These are phyloP conservation scores for Sesia apiformis DNA, from an alignment of 2,888 invertebrate genomes.

Conservation along the genomic window DNA sequence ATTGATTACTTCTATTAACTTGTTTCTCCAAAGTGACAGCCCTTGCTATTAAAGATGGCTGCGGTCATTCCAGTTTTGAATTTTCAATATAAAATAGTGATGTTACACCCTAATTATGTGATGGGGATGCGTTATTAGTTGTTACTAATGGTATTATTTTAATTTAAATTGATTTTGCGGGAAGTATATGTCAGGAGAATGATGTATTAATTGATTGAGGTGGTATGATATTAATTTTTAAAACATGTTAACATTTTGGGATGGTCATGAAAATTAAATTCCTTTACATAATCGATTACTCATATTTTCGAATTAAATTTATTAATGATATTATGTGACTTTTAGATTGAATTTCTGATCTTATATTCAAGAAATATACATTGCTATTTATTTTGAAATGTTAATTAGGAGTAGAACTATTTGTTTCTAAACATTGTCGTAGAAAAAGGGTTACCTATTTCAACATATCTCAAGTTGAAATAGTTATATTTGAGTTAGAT, in stretches of 20 bases:
- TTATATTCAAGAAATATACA: too few species aligned
- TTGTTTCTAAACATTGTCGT: too few species aligned
- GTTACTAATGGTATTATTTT: conserved; percentile 10
- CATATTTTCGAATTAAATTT: too few species aligned
- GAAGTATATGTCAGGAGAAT: conserved; percentile 3
- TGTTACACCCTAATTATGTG: conserved; percentile 1
- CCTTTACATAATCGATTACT: too few species aligned
- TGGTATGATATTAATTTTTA: not conserved
- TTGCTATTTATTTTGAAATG: too few species aligned
- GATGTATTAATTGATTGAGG: not conserved
- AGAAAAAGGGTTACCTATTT: not conserved
- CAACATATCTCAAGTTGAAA: not conserved
- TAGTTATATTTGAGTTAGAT: conserved; percentile 53
- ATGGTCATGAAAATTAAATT: too few species aligned
- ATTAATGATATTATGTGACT: too few species aligned
- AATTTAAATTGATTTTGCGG: conserved; percentile 4
- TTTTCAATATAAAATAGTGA: conserved; percentile 11
- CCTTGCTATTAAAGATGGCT: conserved; percentile 32
- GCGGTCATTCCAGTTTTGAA: conserved; percentile 18
- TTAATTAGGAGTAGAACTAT: too few species aligned
- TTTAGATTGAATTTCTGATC: too few species aligned
- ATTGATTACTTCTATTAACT: conserved; percentile 57
- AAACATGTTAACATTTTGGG: too few species aligned
- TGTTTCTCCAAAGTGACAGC: conserved; percentile 47
- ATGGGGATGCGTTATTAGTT: conserved; percentile 3